Base-by-base conservation (phyloP, 2,113 vertebrate species). In the Thomomys bottae region DNA sequence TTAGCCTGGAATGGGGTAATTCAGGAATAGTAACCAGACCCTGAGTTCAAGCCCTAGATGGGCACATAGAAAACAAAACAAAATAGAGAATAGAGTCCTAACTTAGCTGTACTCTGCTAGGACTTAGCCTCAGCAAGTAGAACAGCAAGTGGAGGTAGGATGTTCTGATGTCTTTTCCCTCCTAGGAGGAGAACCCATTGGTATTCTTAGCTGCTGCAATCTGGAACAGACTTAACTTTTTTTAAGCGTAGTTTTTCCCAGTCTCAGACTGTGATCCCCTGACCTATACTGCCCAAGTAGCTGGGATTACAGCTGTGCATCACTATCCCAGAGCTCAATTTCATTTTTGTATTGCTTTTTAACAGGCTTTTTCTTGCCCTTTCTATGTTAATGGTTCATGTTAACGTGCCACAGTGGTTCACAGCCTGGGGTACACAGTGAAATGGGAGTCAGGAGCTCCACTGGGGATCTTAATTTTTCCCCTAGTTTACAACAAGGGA, bases 361-460 rank as follows among this genome's bases (percentile, higher is more conserved):
- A 87, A 54, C 64, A 72, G 18, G 68, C 63, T 32, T 57, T 49
- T 76, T 63, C 82, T 18, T 84, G 42, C 72, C 49, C 87, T 91
- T 66, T 84, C 38, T n/a, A 0, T 78, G 36, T 49, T 59, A 63
- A 49, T 89, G 32, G 32, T 38, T 92, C 36, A 59, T 86, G 2
- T 83, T 80, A n/a, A 28, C 57, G 64, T 81, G 73, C 79, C 28
- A 84, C 38, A 49, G 12, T 92, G 77, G 21, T 84, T 75, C 42
- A 71, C 70, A 79, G 30, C 63, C 40, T 42, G n/a, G 36, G 4
- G 28, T 66, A 21, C 81, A 3, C 36, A 64, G 77, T 78, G 88
- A 67, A 84, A 59, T 38, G 90, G 66, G n/a, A 63, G 17, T 67
- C 4, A 84, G 28, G 72, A 79, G 54, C 54, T 75, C 14, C 38